phyloP scores from a whole-genome alignment of 35 echinoderm and acorn worm species.

The Eucidaris tribuloides region DNA sequence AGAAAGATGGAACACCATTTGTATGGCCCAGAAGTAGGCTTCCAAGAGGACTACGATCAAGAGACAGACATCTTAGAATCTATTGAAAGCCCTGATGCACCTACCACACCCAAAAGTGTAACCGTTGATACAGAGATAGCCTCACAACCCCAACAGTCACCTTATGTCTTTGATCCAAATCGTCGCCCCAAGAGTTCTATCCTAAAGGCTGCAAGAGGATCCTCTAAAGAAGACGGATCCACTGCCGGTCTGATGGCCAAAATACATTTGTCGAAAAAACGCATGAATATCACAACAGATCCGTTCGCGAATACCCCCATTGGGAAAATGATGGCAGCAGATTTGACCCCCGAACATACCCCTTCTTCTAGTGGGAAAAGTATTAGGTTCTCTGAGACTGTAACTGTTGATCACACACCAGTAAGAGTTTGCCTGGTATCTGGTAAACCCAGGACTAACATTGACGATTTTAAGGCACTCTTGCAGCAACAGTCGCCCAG shows the following conservation, averaged over 20 bases:
- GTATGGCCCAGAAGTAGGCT: not conserved
- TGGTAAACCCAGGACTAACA: slow-evolving; percentile 86
- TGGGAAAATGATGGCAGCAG: slow-evolving; percentile 37
- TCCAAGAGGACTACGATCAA: not conserved
- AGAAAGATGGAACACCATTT: slow-evolving; percentile 61
- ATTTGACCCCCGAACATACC: not conserved
- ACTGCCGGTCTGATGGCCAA: slow-evolving; percentile 31
- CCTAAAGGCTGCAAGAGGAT: slow-evolving; percentile 48
- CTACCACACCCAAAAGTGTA: slow-evolving; percentile 12
- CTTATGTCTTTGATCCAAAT: slow-evolving; percentile 84
- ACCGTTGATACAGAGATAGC: not conserved
- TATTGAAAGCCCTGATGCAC: not conserved
- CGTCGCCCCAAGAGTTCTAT: slow-evolving; percentile 76
- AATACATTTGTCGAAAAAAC: slow-evolving; percentile 58
- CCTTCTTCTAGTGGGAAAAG: slow-evolving; percentile 14
- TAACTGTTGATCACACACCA: slow-evolving; percentile 82
- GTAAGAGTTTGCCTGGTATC: slow-evolving; percentile 79
- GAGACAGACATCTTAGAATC: not conserved
- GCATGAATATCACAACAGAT: slow-evolving; percentile 50
- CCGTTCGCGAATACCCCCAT: slow-evolving; percentile 46
- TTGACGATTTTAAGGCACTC: slow-evolving; percentile 81
- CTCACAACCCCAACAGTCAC: not conserved
- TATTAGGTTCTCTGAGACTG: slow-evolving; percentile 89
- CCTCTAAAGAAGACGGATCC: slow-evolving; percentile 22
- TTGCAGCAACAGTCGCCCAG: slow-evolving; percentile 56